A percentile compares a stretch with the other conserved stretches of the same genome.
Conservation (phyloP, 2,113 vertebrate genomes). For the Pan troglodytes region NHGRI_mPanTro3-v2.1_pri NC_072403.2:15399001-15399500, state of each 20-base stretch:
- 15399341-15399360: background rate
- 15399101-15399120: background rate
- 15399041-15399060: background rate
- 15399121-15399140: background rate
- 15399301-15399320: background rate
- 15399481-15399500: background rate
- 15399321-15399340: background rate
- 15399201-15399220: background rate
- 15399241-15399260: background rate
- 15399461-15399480: background rate
- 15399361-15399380: background rate
- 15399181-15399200: background rate
- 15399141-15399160: background rate
- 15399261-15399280: background rate
- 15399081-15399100: background rate
- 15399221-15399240: background rate
- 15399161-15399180: background rate
- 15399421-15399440: background rate
- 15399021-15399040: background rate
- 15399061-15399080: conserved; percentile 23
- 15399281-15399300: background rate
- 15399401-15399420: background rate
- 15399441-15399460: background rate
- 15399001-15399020: background rate
- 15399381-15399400: background rate